Percentiles rank a stretch among this genome's conserved stretches.
Conservation (phyloP, 2,113 vertebrate species). For the Gallinago media region DNA sequence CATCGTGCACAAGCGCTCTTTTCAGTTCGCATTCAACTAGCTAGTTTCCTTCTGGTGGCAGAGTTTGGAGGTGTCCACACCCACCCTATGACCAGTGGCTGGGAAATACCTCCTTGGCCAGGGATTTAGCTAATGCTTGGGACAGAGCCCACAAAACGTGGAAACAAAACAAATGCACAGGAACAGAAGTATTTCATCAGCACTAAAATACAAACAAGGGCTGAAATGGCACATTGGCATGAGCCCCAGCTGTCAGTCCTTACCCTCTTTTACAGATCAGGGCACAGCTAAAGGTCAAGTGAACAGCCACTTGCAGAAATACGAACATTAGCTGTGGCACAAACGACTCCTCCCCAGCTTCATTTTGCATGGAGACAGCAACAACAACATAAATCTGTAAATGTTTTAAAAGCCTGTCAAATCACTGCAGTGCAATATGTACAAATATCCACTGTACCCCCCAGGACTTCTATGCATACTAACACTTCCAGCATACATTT, state of each 20-base stretch:
- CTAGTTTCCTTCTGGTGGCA: background rate
- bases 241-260: background rate
- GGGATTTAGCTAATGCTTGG: background rate
- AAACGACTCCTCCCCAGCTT: background rate
- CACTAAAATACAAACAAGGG: background rate
- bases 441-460: background rate
- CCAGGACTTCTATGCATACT: background rate
- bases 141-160: background rate
- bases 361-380: background rate
- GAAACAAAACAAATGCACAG: background rate
- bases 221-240: accelerated
- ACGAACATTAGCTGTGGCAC: accelerated
- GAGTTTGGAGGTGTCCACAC: background rate
- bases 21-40: background rate
- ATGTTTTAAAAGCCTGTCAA: background rate
- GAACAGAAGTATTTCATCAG: background rate
- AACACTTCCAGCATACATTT: background rate
- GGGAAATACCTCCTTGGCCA: background rate
- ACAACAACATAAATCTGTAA: background rate
- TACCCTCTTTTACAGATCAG: conserved; percentile 2
- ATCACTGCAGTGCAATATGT: background rate
- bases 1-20: background rate
- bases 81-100: background rate
- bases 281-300: background rate
- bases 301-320: background rate